Evolutionary conservation across 1,140 invertebrate species (phyloP).

Genomic region (Calliopsis andreniformis): DNA sequence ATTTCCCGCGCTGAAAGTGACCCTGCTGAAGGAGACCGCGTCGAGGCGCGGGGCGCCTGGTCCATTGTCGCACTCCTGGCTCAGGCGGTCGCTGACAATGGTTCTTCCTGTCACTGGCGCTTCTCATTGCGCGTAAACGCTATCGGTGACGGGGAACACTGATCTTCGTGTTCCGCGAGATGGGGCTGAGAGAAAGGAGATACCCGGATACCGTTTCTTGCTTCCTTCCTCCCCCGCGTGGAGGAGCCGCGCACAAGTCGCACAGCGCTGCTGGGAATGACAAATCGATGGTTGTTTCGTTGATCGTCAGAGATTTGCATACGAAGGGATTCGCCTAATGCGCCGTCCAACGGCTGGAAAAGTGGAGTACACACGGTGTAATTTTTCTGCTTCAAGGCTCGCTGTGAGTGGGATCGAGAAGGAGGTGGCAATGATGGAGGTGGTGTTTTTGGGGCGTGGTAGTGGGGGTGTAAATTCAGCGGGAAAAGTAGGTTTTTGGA

Average conservation of each 20-base stretch:
- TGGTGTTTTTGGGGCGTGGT: too few relatives aligned
- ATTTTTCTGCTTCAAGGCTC: neutral
- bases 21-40: neutral
- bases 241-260: too few relatives aligned
- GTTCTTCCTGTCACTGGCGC: slow-evolving; percentile 23
- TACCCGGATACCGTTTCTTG: slow-evolving; percentile 4
- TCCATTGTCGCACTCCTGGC: slow-evolving; percentile 34
- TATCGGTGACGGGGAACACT: slow-evolving; percentile 45
- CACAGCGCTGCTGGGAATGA: neutral
- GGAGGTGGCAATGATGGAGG: neutral
- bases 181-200: slow-evolving; percentile 5
- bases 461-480: too few relatives aligned
- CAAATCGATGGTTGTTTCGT: slow-evolving; percentile 33
- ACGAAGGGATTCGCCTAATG: neutral
- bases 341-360: neutral
- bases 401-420: neutral
- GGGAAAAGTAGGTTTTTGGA: too few relatives aligned
- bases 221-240: neutral
- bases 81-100: slow-evolving; percentile 27
- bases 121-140: slow-evolving; percentile 51
- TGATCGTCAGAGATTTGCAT: slow-evolving; percentile 21
- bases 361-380: neutral
- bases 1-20: slow-evolving; percentile 46
- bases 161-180: slow-evolving; percentile 45
- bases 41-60: neutral